Conservation (phyloP, 1,140 invertebrate species). For the Plectus sambesii region DNA sequence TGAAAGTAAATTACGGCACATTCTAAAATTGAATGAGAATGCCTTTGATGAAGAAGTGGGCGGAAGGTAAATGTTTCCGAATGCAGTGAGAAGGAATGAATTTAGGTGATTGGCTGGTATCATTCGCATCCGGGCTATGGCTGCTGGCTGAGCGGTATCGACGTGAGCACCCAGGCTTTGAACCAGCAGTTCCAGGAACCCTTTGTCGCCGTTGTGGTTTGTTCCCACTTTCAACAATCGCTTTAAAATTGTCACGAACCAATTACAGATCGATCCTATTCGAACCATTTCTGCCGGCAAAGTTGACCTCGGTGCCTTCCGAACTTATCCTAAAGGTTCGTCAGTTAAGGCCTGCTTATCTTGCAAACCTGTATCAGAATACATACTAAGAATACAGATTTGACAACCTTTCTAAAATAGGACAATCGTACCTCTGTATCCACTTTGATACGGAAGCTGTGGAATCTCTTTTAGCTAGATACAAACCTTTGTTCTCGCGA, state of each 20-base stretch:
- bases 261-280: slow-evolving; percentile 74
- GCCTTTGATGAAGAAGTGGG: no score
- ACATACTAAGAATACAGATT: no score
- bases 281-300: slow-evolving; percentile 98
- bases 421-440: no score
- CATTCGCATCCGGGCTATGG: slow-evolving; percentile 99
- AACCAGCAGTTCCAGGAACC: slow-evolving; percentile 99
- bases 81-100: slow-evolving; percentile 6
- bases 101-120: slow-evolving; percentile 95
- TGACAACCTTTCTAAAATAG: slow-evolving; percentile 22
- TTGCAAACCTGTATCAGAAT: no score
- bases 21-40: slow-evolving; percentile 1
- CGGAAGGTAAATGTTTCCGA: slow-evolving; percentile 31
- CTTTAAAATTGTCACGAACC: not conserved
- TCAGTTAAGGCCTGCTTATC: no score
- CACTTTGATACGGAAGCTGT: no score
- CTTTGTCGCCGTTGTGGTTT: slow-evolving; percentile 91
- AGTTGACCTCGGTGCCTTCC: slow-evolving; percentile 93
- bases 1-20: not conserved
- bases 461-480: no score
- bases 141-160: slow-evolving; percentile 97
- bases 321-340: slow-evolving; percentile 85
- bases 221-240: not conserved
- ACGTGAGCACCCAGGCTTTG: slow-evolving; percentile 96
- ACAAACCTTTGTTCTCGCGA: no score